Conservation (phyloP, 2,797 vertebrate genomes). For the Onychomys leucogaster region DNA sequence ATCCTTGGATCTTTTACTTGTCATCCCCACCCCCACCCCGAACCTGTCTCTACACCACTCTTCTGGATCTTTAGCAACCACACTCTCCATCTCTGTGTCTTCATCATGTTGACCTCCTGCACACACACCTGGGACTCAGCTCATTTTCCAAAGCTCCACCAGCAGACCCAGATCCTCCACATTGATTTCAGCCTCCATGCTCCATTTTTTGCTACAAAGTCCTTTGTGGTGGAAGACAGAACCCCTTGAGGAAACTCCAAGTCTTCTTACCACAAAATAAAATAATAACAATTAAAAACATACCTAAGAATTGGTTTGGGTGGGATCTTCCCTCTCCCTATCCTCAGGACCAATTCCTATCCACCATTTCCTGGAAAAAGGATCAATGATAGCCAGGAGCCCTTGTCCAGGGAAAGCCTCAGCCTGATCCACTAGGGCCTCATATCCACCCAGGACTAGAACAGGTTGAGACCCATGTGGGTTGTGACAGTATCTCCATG, state of each 20-base stretch:
- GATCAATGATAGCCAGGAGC: background rate
- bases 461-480: conserved; percentile 81
- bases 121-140: background rate
- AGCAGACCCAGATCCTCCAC: conserved; percentile 30
- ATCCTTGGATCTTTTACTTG: background rate
- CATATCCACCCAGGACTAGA: conserved; percentile 83
- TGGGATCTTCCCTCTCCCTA: too few relatives aligned
- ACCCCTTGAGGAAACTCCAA: background rate
- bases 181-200: background rate
- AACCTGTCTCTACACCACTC: too few relatives aligned
- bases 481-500: conserved; percentile 87
- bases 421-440: conserved; percentile 86
- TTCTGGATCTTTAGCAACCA: background rate
- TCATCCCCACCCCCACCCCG: too few relatives aligned
- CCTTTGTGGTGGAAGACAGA: conserved; percentile 19
- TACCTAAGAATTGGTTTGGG: background rate
- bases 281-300: background rate
- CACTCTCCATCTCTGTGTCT: background rate
- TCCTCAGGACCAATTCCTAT: background rate
- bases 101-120: background rate
- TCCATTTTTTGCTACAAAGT: background rate
- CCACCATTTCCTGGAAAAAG: conserved; percentile 39
- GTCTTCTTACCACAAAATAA: background rate
- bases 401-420: conserved; percentile 85
- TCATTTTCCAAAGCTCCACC: background rate